Percentiles rank a stretch among this genome's conserved stretches.
Conservation (phyloP, 2,888 invertebrate genomes). For the Trissonchulus sp. region DNA sequence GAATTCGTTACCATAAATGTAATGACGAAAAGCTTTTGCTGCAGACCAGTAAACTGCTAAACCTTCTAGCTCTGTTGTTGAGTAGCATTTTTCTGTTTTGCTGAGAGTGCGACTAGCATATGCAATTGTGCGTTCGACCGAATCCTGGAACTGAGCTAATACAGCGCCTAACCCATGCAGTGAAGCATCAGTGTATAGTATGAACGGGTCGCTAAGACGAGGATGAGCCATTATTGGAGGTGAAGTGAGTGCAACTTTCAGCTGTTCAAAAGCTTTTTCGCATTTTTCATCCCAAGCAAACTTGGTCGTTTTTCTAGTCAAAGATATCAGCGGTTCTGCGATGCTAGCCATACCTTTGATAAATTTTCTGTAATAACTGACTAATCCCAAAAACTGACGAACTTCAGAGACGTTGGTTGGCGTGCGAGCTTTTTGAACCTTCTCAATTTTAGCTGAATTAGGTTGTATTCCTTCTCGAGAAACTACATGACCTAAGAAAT, state of each 20-base stretch:
- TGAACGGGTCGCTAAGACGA: neutral
- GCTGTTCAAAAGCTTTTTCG: neutral
- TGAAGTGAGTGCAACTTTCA: neutral
- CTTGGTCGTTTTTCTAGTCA: neutral
- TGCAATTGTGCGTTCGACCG: neutral
- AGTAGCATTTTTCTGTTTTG: neutral
- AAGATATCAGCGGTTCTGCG: neutral
- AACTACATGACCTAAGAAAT: neutral
- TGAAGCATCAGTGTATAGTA: neutral
- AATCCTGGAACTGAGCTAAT: neutral
- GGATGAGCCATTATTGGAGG: neutral
- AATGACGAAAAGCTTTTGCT: too few species aligned
- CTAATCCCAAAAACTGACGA: neutral
- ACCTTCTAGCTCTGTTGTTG: too few species aligned
- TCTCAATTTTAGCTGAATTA: neutral
- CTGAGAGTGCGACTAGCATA: neutral
- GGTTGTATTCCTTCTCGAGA: neutral
- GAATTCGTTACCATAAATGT: too few species aligned
- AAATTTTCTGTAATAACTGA: neutral
- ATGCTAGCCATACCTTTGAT: neutral
- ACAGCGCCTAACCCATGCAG: neutral
- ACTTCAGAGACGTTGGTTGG: neutral
- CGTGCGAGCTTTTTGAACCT: neutral
- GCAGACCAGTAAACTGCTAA: too few species aligned
- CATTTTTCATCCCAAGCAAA: neutral